These are phyloP conservation scores for Drosophila anceps DNA, from an alignment of 2,888 invertebrate species.

Conservation along the genomic window DNA sequence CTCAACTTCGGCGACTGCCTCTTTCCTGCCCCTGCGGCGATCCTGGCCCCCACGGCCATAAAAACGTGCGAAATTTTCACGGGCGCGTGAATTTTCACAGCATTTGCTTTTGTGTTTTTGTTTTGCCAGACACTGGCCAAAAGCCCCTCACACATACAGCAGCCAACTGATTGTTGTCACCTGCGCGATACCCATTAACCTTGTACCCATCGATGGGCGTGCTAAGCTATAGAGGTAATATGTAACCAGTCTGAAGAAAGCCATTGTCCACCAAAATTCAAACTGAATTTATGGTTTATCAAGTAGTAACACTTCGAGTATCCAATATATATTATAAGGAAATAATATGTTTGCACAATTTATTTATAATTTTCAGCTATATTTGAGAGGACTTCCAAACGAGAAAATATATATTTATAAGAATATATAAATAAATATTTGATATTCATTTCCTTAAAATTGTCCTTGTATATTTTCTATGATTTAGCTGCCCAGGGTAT, in stretches of 20 bases:
- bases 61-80: slow-evolving; percentile 85
- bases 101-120: slow-evolving; percentile 55
- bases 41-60: slow-evolving; percentile 58
- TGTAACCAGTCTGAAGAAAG: no score
- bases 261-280: no score
- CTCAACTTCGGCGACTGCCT: slow-evolving; percentile 19
- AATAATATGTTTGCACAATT: not conserved
- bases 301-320: no score
- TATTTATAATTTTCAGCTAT: no score
- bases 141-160: slow-evolving; percentile 13
- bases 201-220: not conserved
- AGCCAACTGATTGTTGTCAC: slow-evolving; percentile 67
- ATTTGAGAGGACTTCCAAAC: no score
- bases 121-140: slow-evolving; percentile 52
- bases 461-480: not conserved
- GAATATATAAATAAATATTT: not conserved
- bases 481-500: slow-evolving; percentile 16
- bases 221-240: not conserved
- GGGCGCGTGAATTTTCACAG: slow-evolving; percentile 72
- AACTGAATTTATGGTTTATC: no score
- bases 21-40: not conserved
- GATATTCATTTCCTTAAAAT: not conserved
- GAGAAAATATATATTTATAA: no score
- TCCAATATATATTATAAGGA: no score
- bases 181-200: slow-evolving; percentile 49